Evolutionary conservation across 2,797 vertebrate genomes (phyloP), one percentile per base, ranked within the genome.

Genomic region (Sebastes trivittatus): DNA sequence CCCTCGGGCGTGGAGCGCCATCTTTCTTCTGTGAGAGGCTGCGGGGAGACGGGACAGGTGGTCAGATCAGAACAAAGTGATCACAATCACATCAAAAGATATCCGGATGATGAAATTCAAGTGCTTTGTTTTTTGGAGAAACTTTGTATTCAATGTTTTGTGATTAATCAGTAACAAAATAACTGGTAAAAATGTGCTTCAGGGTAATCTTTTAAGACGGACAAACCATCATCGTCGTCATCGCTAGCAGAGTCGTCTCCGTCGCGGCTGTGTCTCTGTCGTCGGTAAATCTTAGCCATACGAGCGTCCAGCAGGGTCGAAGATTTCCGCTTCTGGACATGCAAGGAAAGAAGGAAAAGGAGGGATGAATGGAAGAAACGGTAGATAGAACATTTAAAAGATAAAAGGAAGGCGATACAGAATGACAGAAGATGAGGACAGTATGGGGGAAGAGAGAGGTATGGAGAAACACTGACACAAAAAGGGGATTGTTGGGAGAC

Each of bases 211-310:
- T 58, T 56, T 11, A 36, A 36, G 6, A 25, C 7, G 29, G 6
- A 77, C 77, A 30, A 60, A 95, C 94, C 90, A 77, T 92, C 91
- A 29, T 92, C 88, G 0, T 96, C 96, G 0, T 94, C 94, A 1
- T 95, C 94, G 6, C 93, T 95, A 63, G 65, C 95, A 0, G 93
- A 96, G 82, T 94, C 95, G 2, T 97, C 94, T 86, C 95, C 75
- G 81, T 96, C 95, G 0, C 78, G 93, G 54, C 92, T 94, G 88
- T 95, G 94, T 54, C 93, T 92, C n/a, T 95, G 95, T 1, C 93
- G 91, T 6, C 96, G 79, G 81, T 93, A 95, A 56, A 96, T 95
- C 87, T 96, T 96, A 0, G 96, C 92, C 62, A 95, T 94, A 0
- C 95, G 95, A 61, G 95, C 91, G 0, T 96, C 96, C 20, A 96